A percentile compares a stretch with the other conserved stretches of the same genome.
phyloP scores from a whole-genome alignment of 2,113 vertebrate genomes.

The Diphyllodes magnificus region DNA sequence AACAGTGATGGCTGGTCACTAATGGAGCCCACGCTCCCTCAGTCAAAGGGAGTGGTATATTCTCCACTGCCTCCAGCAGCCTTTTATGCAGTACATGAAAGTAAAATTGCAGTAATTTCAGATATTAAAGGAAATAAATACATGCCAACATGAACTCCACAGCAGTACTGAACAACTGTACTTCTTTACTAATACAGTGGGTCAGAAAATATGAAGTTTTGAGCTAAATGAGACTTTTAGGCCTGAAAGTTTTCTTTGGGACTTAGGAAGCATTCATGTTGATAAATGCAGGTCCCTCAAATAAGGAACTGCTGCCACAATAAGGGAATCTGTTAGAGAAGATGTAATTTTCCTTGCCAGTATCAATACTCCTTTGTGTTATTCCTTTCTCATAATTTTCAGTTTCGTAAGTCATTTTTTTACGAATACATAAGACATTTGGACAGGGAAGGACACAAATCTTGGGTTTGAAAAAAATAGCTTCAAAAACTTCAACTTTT shows the following conservation, averaged over 20 bases:
- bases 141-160: neutral
- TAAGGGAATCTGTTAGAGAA: neutral
- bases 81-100: neutral
- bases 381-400: neutral
- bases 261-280: neutral
- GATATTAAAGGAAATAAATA: conserved; percentile 47
- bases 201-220: neutral
- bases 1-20: neutral
- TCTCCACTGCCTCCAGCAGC: neutral
- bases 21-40: neutral
- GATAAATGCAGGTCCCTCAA: neutral
- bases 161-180: neutral
- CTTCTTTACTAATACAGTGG: neutral
- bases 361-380: neutral
- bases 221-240: neutral
- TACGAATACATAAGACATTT: neutral
- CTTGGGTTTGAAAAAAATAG: neutral
- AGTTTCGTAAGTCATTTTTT: neutral
- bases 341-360: neutral
- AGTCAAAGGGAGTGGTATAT: neutral
- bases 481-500: neutral
- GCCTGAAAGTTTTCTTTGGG: neutral
- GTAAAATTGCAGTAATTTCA: neutral
- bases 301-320: neutral
- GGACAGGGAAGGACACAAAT: neutral